These are phyloP conservation scores for Sciurus carolinensis DNA, from an alignment of 2,797 vertebrate species.

Conservation along the genomic window DNA sequence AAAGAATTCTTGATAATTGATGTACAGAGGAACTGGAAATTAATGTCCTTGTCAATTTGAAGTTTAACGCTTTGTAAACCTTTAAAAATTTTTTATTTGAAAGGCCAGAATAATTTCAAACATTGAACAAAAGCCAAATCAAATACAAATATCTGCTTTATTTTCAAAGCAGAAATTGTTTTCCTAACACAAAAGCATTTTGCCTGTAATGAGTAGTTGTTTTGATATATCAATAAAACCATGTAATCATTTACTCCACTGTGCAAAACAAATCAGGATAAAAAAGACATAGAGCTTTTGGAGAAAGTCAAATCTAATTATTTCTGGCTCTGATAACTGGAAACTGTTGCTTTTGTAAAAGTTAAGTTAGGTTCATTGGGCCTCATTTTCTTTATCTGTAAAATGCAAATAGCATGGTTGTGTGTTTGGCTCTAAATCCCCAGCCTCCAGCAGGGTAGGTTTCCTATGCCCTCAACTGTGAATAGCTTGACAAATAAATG, in stretches of 20 bases:
- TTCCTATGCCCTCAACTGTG: background rate
- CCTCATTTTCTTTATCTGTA: background rate
- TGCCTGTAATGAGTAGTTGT: background rate
- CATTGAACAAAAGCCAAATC: background rate
- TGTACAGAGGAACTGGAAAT: background rate
- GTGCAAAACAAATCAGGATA: constrained; percentile 51
- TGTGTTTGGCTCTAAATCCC: background rate
- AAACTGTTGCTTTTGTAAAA: background rate
- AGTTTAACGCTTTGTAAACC: constrained; percentile 5
- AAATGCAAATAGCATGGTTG: background rate
- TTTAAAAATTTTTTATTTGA: constrained; percentile 28
- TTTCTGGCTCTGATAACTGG: background rate
- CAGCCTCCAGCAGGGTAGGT: fast-evolving
- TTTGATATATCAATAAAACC: constrained; percentile 49
- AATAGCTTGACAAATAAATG: background rate
- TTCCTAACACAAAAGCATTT: background rate
- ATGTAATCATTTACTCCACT: constrained; percentile 49
- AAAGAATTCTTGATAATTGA: background rate
- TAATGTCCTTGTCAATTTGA: constrained; percentile 25
- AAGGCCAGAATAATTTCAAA: constrained; percentile 5
- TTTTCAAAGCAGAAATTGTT: constrained; percentile 50
- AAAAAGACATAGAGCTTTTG: background rate
- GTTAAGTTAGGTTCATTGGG: background rate
- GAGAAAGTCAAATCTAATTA: background rate
- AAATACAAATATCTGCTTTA: constrained; percentile 16